Base-by-base conservation (phyloP, 2,888 invertebrate species). In the Dasypogon diadema region DNA sequence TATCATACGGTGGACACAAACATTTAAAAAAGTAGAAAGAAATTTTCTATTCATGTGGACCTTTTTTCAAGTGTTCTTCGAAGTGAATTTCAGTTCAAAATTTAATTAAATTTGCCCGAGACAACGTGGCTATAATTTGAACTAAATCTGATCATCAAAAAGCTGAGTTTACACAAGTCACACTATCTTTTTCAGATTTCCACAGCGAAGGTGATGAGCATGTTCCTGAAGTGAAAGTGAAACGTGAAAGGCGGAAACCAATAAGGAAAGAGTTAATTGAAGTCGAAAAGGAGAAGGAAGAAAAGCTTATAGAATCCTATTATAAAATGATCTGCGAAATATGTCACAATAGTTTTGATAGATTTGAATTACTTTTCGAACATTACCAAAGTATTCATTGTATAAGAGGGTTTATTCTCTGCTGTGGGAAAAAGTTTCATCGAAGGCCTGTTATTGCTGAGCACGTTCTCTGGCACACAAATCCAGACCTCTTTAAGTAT, bases 401-500 rank as follows among this genome's bases (percentile, higher is more conserved):
- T 8, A 76, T 80, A 21, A 77, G 79, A 1, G 80, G 80, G 10
- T 80, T 79, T 46, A 76, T 81, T 21, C 74, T 75, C 18, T 81
- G 81, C 30, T 81, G 81, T 10, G 79, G 76, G 1, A 79, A 75
- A 56, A 80, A 80, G 46, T 79, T 77, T 37, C 79, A 78, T 12
- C 78, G 77, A 48, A 75, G 78, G 2, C 6, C 70, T 10, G 76
- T 77, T 2, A 77, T 79, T 21, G 78, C 80, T 6, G 79, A 81
- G 37, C 81, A 81, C 54, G 78, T 81, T n/a, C 37, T 79, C 0
- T 78, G 79, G 78, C 81, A 81, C 55, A 78, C 76, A 22, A 75
- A 81, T 48, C 81, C 81, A 5, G 79, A 81, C n/a, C 22, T 78
- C 14, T 81, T 81, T 76, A 79, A 77, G 80, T 79, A 14, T 16